A percentile compares a stretch with the other conserved stretches of the same genome.
Conservation (phyloP, 2,113 vertebrate species). For the Bos indicus region DNA sequence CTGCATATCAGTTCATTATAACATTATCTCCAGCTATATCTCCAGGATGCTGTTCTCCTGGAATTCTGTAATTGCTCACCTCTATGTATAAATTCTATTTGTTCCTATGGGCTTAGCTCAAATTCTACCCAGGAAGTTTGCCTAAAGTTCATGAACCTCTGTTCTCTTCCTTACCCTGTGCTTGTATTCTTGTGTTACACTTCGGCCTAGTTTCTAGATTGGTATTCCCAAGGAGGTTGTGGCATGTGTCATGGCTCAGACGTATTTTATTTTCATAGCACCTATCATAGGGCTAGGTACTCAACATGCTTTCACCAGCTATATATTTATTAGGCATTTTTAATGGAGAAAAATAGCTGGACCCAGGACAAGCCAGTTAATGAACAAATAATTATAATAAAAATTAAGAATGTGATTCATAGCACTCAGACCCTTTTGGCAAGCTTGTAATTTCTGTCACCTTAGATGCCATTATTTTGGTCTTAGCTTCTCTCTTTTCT, state of each 20-base stretch:
- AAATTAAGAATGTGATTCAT: slow-evolving; percentile 3
- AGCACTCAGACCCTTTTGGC: slow-evolving; percentile 8
- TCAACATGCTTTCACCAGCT: not conserved
- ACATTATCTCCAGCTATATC: not conserved
- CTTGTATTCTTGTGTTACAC: not conserved
- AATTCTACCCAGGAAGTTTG: not conserved
- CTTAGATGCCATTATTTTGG: slow-evolving; percentile 35
- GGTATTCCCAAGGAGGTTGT: not conserved
- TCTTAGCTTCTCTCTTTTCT: slow-evolving; percentile 35
- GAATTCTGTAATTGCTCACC: not conserved
- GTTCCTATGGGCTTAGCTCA: slow-evolving; percentile 1
- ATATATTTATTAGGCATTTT: not conserved
- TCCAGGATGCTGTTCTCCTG: not conserved
- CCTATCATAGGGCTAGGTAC: not conserved
- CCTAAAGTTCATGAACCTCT: not conserved
- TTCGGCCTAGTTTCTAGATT: not conserved
- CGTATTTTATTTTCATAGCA: not conserved
- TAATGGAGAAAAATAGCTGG: not conserved
- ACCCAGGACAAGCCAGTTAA: not conserved
- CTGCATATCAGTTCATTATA: not conserved
- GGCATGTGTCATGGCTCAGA: not conserved
- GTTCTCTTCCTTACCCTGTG: not conserved
- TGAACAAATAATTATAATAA: not conserved
- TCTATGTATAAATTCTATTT: slow-evolving; percentile 9
- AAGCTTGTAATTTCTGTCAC: slow-evolving; percentile 12